These are phyloP conservation scores for Metacarcinus magister DNA, from an alignment of 2,888 invertebrate species.

Conservation along the genomic window DNA sequence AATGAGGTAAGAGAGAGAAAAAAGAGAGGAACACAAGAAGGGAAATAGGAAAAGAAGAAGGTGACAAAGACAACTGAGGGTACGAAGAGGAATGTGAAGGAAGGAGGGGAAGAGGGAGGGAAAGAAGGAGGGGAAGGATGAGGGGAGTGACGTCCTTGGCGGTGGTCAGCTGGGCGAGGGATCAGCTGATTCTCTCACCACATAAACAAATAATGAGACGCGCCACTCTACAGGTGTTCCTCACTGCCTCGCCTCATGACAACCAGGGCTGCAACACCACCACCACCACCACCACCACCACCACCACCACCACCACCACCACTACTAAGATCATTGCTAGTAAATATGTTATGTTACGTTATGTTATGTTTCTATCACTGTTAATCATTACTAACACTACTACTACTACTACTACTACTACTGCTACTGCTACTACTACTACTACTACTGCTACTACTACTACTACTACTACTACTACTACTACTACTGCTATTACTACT, in stretches of 20 bases:
- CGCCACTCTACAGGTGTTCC: no score
- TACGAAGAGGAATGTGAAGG: neutral
- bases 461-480: neutral
- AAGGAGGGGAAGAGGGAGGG: neutral
- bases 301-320: neutral
- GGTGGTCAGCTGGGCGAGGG: conserved; percentile 28
- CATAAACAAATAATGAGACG: neutral
- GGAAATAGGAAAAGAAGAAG: neutral
- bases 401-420: neutral
- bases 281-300: neutral
- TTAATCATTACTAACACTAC: neutral
- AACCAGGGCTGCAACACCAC: neutral
- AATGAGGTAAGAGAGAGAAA: neutral
- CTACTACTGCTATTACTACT: neutral
- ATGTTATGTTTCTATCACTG: neutral
- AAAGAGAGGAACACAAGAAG: neutral
- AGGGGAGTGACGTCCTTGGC: neutral
- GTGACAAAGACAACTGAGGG: neutral
- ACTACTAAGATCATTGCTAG: no score
- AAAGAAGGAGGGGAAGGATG: neutral
- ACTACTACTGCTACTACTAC: neutral
- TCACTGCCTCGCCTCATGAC: neutral
- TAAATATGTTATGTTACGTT: no score
- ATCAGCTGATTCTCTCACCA: neutral
- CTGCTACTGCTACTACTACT: neutral